A percentile compares a stretch with the other conserved stretches of the same genome.
phyloP scores from a whole-genome alignment of 2,888 invertebrate species.

The Thelaira solivaga region DNA sequence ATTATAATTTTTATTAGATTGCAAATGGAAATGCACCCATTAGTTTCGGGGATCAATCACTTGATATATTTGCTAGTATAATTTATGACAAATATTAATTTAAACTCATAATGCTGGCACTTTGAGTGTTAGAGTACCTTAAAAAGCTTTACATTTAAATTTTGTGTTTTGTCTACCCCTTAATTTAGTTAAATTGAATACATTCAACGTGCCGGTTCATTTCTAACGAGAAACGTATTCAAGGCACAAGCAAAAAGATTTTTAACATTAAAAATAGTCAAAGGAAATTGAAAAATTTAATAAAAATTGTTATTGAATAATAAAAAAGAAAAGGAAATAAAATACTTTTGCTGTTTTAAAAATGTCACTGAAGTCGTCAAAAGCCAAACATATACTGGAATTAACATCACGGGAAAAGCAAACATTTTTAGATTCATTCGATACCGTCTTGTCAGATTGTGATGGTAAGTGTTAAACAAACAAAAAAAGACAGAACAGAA shows the following conservation, averaged over 20 bases:
- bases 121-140: neutral
- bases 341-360: too few species aligned
- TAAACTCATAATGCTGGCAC: neutral
- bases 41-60: too few species aligned
- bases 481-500: neutral
- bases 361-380: constrained; percentile 2
- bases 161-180: constrained; percentile 3
- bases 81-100: neutral
- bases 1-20: too few species aligned
- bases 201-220: constrained; percentile 18
- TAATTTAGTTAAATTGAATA: constrained; percentile 28
- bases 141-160: neutral
- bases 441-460: constrained; percentile 79
- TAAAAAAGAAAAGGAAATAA: neutral
- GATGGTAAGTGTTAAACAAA: constrained; percentile 77
- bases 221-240: neutral
- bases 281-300: constrained; percentile 71
- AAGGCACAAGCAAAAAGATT: neutral
- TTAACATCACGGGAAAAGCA: constrained; percentile 65
- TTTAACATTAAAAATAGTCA: neutral
- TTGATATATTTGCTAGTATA: neutral
- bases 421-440: constrained; percentile 77
- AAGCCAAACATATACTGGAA: constrained; percentile 53
- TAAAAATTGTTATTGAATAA: constrained; percentile 39
- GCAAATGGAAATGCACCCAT: too few species aligned